Percentiles rank a stretch among this genome's conserved stretches.
Conservation (phyloP, 2,888 invertebrate genomes). For the Marasmarcha lunaedactyla region DNA sequence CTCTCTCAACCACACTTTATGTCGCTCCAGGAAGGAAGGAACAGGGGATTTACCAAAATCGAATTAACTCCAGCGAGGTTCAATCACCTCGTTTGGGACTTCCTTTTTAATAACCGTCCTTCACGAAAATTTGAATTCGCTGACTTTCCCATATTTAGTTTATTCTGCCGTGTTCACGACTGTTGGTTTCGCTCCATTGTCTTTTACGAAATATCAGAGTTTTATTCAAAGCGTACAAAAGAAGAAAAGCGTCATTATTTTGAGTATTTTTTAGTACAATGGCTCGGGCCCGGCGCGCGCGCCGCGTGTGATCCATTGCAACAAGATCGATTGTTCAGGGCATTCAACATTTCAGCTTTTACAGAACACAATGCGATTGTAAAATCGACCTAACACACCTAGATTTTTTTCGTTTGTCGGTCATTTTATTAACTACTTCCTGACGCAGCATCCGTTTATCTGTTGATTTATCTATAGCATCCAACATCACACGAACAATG, state of each 20-base stretch:
- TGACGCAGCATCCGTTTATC: slow-evolving; percentile 24
- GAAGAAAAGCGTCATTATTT: slow-evolving; percentile 57
- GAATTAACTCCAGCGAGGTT: neutral
- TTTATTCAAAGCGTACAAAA: slow-evolving; percentile 46
- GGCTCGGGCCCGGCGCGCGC: slow-evolving; percentile 48
- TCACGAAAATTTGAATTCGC: too few species aligned
- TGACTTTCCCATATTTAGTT: too few species aligned
- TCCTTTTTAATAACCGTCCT: too few species aligned
- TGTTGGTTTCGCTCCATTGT: slow-evolving; percentile 31
- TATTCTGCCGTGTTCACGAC: too few species aligned
- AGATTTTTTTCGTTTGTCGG: slow-evolving; percentile 37
- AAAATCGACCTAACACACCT: slow-evolving; percentile 38
- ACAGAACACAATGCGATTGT: slow-evolving; percentile 41
- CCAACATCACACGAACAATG: too few species aligned
- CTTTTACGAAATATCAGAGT: slow-evolving; percentile 48
- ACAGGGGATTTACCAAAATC: slow-evolving; percentile 25
- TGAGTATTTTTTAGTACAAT: slow-evolving; percentile 51
- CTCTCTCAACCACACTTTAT: slow-evolving; percentile 44
- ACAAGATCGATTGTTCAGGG: slow-evolving; percentile 53
- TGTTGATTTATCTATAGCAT: too few species aligned
- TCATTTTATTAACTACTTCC: slow-evolving; percentile 47
- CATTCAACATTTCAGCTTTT: slow-evolving; percentile 54
- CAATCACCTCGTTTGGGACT: slow-evolving; percentile 7
- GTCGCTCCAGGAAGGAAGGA: slow-evolving; percentile 47
- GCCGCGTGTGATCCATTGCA: slow-evolving; percentile 56